Base-by-base conservation (phyloP, 2,113 vertebrate genomes). In the Saccopteryx bilineata region DNA sequence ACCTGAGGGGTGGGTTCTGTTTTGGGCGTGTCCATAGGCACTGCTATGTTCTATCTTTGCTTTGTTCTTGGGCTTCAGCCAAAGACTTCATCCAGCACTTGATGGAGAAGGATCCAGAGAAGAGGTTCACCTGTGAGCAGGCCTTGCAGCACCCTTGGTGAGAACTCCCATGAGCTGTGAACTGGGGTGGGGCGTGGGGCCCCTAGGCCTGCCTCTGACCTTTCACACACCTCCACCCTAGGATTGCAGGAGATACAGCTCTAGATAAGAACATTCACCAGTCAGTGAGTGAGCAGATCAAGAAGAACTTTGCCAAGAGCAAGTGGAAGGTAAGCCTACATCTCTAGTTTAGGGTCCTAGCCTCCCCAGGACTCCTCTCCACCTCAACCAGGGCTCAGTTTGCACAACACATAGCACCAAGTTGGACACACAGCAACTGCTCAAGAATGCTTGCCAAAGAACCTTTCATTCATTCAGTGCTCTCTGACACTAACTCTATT, bases 291-390 rank as follows among this genome's bases (percentile, higher is more conserved):
- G 99, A 99, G 52, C 99, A 99, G 98, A 99, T 99, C 97, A 99
- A 99, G 98, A 99, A 99, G 98, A 99, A 99, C 97, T 99, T 99
- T 28, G 99, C 99, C 76, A 99, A 99, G 97, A 99, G 99, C 99
- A 99, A 99, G 95, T 99, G 99, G 99, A 99, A 99, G 99, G 99
- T 99, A 91, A 98, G 99, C 28, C 19, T 3, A 2, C 0, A 0
- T 58, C 52, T 58, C 23, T 50, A 3, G 8, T 50, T n/a, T 79
- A 48, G 46, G 52, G 56, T 50, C 39, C 61, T 17, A 46, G 72
- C 33, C 17, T 61, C 31, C 68, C 21, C 21, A 54, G 17, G 26
- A 3, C 19, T 9, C 82, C 58, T 48, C 11, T 46, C 7, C 7
- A 14, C 9, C 39, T 9, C 2, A 33, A 21, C 24, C 21, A 78